Base-by-base conservation (phyloP, 2,113 vertebrate genomes). In the Vicugna pacos region DNA sequence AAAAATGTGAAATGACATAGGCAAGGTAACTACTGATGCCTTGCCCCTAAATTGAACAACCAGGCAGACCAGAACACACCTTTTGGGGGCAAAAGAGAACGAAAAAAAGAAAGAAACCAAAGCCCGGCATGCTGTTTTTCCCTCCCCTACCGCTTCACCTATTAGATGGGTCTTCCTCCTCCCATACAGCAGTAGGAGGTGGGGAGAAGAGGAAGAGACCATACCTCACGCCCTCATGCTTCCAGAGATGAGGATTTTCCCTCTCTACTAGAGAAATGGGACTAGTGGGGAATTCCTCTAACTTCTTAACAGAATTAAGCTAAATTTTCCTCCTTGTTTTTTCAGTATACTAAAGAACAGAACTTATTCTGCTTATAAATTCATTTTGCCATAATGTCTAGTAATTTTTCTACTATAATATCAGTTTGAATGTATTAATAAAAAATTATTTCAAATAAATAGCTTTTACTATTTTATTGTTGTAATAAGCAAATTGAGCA, bases 351-450 rank as follows among this genome's bases (percentile, higher is more conserved):
- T 38, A 50, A 89, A 52, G 76, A 79, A 79, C 54, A 79, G 28
- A 94, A 77, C 50, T 79, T 87, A 46, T 24, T 94, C 82, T 54
- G 28, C 17, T 91, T 93, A 62, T 72, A 82, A 35, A 64, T 77
- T 86, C 4, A 80, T 70, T 86, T 91, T 89, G 35, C 70, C 58
- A 22, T 75, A 91, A 17, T 76, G 32, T 42, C 24, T 26, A 46
- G 5, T 94, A 89, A 35, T 35, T 93, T 75, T 91, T 86, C 42
- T 88, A 77, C 32, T 12, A 24, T 67, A 28, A 10, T 92, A 85
- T 28, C 12, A 94, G 48, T 95, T 86, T 84, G 5, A 83, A 89
- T 94, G 24, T 69, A 28, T 46, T 93, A 56, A 69, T 89, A 24
- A 86, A 89, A 79, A 87, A 69, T 69, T 38, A 70, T 1, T 42